Conservation (phyloP, 2,113 vertebrate genomes). For the Castor canadensis region DNA sequence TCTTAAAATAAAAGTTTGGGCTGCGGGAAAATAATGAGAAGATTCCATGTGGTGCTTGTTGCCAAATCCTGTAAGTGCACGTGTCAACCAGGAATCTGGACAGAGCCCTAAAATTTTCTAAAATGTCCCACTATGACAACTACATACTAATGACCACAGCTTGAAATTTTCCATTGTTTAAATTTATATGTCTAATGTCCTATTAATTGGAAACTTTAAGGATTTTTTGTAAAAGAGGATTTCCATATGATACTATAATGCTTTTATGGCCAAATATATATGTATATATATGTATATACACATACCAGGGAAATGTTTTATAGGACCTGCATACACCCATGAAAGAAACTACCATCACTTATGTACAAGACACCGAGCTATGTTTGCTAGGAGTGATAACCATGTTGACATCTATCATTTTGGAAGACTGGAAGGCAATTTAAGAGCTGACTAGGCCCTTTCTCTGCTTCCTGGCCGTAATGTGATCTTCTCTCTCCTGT, state of each 20-base stretch:
- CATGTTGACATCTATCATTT: constrained; percentile 12
- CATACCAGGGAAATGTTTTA: constrained; percentile 37
- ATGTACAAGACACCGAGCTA: background rate
- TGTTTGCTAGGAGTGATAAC: constrained; percentile 1
- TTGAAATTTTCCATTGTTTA: background rate
- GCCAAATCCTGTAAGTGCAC: background rate
- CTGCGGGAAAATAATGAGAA: background rate
- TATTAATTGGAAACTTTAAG: background rate
- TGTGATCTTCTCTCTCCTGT: too few relatives aligned
- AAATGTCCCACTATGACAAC: background rate
- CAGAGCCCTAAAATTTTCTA: background rate
- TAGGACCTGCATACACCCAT: background rate
- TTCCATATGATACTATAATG: background rate
- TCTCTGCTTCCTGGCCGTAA: too few relatives aligned
- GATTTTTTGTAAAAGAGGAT: background rate
- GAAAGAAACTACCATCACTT: background rate
- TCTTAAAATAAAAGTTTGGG: constrained; percentile 8
- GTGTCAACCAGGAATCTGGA: background rate
- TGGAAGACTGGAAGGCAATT: background rate
- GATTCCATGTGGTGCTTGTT: background rate
- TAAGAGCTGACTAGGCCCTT: too few relatives aligned
- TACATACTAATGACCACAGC: background rate
- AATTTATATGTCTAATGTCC: background rate
- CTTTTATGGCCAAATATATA: background rate
- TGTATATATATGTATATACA: too few relatives aligned